These are phyloP conservation scores for Cyanocitta stelleri DNA, from an alignment of 2,113 vertebrate genomes.

Conservation along the genomic window DNA sequence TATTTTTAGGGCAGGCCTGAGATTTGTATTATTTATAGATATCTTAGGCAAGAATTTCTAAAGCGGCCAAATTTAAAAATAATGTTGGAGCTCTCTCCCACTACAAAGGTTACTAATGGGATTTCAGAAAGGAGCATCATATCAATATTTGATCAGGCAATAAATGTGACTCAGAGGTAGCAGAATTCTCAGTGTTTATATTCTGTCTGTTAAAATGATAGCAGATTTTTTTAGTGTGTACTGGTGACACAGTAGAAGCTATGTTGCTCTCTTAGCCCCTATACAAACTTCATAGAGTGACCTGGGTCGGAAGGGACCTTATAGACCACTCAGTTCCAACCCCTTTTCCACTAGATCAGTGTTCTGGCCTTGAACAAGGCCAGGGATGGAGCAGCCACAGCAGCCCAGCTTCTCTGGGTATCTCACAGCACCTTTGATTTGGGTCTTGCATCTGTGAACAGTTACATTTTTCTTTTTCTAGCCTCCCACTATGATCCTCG, in stretches of 20 bases:
- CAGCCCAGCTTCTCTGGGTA: background rate
- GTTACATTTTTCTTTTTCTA: background rate
- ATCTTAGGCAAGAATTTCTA: background rate
- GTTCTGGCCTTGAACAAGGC: background rate
- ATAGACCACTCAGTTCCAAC: background rate
- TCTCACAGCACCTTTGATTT: background rate
- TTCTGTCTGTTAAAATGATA: constrained; percentile 16
- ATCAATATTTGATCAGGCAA: constrained; percentile 61
- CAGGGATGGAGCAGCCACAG: background rate
- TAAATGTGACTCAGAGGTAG: constrained; percentile 16
- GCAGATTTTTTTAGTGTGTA: background rate
- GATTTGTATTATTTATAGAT: background rate
- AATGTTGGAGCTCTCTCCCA: background rate
- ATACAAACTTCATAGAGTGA: background rate
- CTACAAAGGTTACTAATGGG: constrained; percentile 24
- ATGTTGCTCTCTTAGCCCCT: background rate
- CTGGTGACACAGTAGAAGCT: background rate
- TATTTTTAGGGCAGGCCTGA: background rate
- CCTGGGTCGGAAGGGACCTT: background rate
- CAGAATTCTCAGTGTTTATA: constrained; percentile 20
- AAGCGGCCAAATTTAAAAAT: constrained; percentile 4
- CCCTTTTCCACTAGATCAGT: too few relatives aligned
- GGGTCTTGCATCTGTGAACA: background rate
- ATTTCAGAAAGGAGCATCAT: constrained; percentile 53
- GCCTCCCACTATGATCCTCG: background rate